Evolutionary conservation across 1,140 invertebrate species (phyloP), one percentile per base, ranked within the genome.

Genomic region (Streblospio benedicti): DNA sequence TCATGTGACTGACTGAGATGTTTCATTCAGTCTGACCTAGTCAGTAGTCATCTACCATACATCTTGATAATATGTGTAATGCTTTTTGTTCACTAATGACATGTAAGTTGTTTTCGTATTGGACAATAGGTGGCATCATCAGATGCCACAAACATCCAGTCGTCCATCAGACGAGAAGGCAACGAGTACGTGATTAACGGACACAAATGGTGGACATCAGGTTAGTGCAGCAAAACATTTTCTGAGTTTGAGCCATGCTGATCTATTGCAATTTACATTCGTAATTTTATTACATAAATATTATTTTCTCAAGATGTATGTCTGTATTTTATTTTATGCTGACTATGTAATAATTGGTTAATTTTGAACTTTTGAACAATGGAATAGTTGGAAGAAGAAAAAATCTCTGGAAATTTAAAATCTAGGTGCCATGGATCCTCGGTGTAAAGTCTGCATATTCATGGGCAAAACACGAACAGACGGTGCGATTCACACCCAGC

Each of bases 151-250:
- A 81, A 81, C 61, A 81, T 81, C 60, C 68, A 77, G 57, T 63
- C 75, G 12, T 75, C 72, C 2, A 79, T 81, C 38, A 61, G 64
- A 5, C 61, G 69, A 55, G 74, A 77, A 51, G 76, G 77, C 0
- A 68, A 79, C 51, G 57, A 74, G 28, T 80, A 78, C 60, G 64
- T 81, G 2, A 71, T 81, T 27, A 81, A 81, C 66, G 75, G 75
- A 5, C 70, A 69, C 49, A 81, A 81, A 63, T 81, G 79, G 79
- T 81, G 77, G 73, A 76, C 76, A 16, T 79, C 78, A 63, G 75
- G 73, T n/a, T n/a, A n/a, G n/a, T n/a, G n/a, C n/a, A n/a, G n/a
- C 74, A 59, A 54, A 56, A 12, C 1, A 4, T 47, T 47, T 47
- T 4, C 38, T 5, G 38, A 41, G 12, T 41, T 41, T 41, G 12